Conservation (phyloP, 2,113 vertebrate genomes). For the Serinus canaria region DNA sequence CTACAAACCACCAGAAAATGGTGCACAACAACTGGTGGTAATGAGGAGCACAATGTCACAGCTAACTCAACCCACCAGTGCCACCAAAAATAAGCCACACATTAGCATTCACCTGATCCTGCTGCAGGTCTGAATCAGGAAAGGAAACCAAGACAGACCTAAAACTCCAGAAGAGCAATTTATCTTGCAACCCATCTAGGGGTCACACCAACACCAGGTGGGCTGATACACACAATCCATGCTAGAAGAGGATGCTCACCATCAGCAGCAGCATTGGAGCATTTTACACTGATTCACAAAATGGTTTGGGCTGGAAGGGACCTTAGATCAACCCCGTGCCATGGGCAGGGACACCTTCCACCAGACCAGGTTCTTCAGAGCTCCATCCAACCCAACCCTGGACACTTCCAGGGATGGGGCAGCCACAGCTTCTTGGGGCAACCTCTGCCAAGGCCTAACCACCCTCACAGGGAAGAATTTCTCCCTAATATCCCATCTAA, state of each 20-base stretch:
- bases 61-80: background rate
- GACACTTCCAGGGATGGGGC: background rate
- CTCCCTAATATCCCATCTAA: background rate
- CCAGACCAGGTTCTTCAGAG: background rate
- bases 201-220: accelerated
- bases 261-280: accelerated
- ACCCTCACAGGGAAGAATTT: background rate
- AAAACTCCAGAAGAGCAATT: background rate
- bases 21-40: background rate
- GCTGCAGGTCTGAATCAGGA: background rate
- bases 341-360: background rate
- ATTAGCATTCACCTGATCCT: background rate
- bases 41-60: accelerated
- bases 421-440: background rate
- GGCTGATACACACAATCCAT: background rate
- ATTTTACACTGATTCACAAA: background rate
- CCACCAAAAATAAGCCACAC: background rate
- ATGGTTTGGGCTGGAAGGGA: background rate
- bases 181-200: background rate
- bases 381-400: background rate
- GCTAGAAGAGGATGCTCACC: background rate
- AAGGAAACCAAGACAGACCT: background rate
- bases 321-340: background rate
- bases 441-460: background rate
- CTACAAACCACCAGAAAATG: background rate